Base-by-base conservation (phyloP, 2,888 invertebrate genomes). In the Drosophila conformis region DNA sequence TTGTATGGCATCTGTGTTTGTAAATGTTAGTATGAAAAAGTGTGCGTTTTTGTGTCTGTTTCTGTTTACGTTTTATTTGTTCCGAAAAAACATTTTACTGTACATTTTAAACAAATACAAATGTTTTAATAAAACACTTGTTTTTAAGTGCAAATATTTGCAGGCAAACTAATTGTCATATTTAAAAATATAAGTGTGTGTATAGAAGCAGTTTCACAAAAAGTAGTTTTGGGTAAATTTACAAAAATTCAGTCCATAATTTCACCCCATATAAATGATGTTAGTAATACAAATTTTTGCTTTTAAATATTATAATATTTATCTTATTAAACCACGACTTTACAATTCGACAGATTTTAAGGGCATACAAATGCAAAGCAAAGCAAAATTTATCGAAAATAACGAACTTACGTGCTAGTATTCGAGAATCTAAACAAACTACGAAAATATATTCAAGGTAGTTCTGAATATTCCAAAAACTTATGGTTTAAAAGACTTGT, bases 41-140 rank as follows among this genome's bases (percentile, higher is more conserved):
- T 61, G 1, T 38, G n/a, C 21, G 18, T 56, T 36, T n/a, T 25
- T 33, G 38, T 54, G 40, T 64, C 29, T 18, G 15, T 29, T 51
- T 58, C n/a, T 74, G 35, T 64, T 58, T 61, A 63, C 21, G 25
- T 36, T 75, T 40, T 48, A 42, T n/a, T n/a, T 51, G 25, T 49
- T 25, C 7, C 13, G 13, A n/a, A n/a, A 29, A 29, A 13, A 35
- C 13, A 35, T 35, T 35, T 35, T 13, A 38, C 11, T n/a, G 40
- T n/a, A n/a, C n/a, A 2, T 11, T n/a, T 11, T n/a, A 42, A 21
- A 6, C 21, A 6, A 6, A 6, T 21, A 13, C 11, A 42, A 21
- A 42, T 21, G 11, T 21, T 21, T 46, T 25, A 15, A 46, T 13
- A 46, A 46, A 25, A 46, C 46, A 15, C 46, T 25, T 25, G 4